phyloP scores from a whole-genome alignment of 2,888 invertebrate species.

The Congeria kusceri region DNA sequence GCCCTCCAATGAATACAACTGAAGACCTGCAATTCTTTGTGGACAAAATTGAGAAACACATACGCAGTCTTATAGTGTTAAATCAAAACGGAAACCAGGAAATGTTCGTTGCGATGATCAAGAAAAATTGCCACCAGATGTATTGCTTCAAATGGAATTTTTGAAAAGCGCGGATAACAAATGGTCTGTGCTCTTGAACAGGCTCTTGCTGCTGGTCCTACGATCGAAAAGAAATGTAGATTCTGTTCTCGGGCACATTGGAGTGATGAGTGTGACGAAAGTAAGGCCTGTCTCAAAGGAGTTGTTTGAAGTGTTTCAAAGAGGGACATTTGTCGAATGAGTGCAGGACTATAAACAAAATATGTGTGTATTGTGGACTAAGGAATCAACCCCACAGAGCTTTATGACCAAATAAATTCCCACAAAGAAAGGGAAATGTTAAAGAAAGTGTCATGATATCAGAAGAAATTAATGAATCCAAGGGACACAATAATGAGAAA shows the following conservation, averaged over 20 bases:
- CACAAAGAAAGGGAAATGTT: background rate
- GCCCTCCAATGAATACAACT: too few relatives aligned
- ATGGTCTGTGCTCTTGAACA: too few relatives aligned
- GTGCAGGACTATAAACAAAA: background rate
- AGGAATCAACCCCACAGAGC: background rate
- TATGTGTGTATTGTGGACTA: slow-evolving; percentile 3
- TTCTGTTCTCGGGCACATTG: background rate
- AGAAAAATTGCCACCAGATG: too few relatives aligned
- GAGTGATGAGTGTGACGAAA: slow-evolving; percentile 2
- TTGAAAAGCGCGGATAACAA: too few relatives aligned
- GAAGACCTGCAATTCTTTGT: too few relatives aligned
- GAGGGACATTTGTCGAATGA: background rate
- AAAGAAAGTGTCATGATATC: slow-evolving; percentile 10
- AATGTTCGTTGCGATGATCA: too few relatives aligned
- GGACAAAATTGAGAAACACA: too few relatives aligned
- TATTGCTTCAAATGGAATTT: too few relatives aligned
- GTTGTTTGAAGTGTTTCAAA: background rate
- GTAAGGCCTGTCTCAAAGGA: background rate
- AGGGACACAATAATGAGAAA: background rate
- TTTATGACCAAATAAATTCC: slow-evolving; percentile 2
- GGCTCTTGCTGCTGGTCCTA: too few relatives aligned
- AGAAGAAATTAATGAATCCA: slow-evolving; percentile 8
- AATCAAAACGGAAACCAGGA: too few relatives aligned
- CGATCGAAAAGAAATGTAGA: background rate
- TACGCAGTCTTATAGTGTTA: too few relatives aligned